phyloP scores from a whole-genome alignment of 2,888 invertebrate genomes.

The Euclidia mi region DNA sequence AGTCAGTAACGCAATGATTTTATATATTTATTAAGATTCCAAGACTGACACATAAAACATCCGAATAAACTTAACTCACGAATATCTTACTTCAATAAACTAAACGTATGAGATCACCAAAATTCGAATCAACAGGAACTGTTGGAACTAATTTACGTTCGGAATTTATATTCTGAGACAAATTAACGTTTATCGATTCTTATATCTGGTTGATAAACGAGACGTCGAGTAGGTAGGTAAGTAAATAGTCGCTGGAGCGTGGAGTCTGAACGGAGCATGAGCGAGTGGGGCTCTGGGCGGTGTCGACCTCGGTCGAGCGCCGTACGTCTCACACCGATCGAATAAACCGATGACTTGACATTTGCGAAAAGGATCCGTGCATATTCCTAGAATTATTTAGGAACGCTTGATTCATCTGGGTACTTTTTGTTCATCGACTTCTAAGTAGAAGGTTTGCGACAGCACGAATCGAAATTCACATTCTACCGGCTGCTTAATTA shows the following conservation, averaged over 20 bases:
- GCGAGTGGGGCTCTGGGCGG: constrained; percentile 40
- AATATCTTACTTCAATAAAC: no score
- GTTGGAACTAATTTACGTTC: constrained; percentile 6
- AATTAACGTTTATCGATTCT: constrained; percentile 34
- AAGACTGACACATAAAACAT: no score
- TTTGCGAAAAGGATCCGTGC: constrained; percentile 27
- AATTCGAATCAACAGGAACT: constrained; percentile 35
- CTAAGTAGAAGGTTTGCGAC: no score
- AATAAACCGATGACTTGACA: constrained; percentile 35
- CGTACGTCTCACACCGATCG: constrained; percentile 27
- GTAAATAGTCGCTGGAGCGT: constrained; percentile 53
- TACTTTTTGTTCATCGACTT: not conserved
- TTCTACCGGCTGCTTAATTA: no score
- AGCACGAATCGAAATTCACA: no score
- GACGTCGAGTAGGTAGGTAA: constrained; percentile 30
- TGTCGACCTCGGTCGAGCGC: constrained; percentile 35
- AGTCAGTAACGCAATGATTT: no score
- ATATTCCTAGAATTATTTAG: constrained; percentile 33
- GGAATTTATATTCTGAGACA: constrained; percentile 22
- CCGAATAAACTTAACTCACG: no score
- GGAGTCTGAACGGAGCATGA: constrained; percentile 24
- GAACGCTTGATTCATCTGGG: constrained; percentile 4
- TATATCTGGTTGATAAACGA: constrained; percentile 38
- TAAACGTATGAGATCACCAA: constrained; percentile 16
- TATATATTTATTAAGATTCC: no score